phyloP scores from a whole-genome alignment of 2,797 vertebrate species.

The Acanthiza pusilla region DNA sequence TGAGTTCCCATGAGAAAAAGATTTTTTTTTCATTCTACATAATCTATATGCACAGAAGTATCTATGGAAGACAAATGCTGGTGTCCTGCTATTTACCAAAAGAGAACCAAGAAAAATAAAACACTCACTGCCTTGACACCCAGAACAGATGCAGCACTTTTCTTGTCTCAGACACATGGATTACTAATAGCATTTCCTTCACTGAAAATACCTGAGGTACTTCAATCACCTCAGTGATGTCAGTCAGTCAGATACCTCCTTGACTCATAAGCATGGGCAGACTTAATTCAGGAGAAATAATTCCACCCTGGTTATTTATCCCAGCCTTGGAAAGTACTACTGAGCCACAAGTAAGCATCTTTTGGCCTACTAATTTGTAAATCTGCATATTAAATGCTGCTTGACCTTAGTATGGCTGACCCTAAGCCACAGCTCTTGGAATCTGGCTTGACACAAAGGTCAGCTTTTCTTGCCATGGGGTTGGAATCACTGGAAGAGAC shows the following conservation, averaged over 20 bases:
- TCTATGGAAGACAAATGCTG: background rate
- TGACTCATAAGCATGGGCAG: background rate
- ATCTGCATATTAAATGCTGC: background rate
- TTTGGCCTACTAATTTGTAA: background rate
- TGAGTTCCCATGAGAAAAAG: background rate
- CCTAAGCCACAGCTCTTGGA: background rate
- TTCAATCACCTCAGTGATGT: background rate
- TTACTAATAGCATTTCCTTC: background rate
- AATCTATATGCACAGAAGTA: fast-evolving
- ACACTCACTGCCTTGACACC: background rate
- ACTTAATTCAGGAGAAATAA: background rate
- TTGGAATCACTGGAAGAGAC: fast-evolving
- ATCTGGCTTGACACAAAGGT: background rate
- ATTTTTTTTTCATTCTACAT: background rate
- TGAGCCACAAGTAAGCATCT: background rate
- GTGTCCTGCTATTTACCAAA: background rate
- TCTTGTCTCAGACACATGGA: background rate
- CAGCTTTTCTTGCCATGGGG: fast-evolving
- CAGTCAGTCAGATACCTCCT: background rate
- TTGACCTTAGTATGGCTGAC: background rate
- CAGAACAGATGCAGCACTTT: background rate
- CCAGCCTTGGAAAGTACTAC: background rate
- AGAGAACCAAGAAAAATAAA: background rate
- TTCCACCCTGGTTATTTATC: background rate
- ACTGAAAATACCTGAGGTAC: background rate